Conservation (phyloP, 2,797 vertebrate species). For the Phoxinus dragarum region DNA sequence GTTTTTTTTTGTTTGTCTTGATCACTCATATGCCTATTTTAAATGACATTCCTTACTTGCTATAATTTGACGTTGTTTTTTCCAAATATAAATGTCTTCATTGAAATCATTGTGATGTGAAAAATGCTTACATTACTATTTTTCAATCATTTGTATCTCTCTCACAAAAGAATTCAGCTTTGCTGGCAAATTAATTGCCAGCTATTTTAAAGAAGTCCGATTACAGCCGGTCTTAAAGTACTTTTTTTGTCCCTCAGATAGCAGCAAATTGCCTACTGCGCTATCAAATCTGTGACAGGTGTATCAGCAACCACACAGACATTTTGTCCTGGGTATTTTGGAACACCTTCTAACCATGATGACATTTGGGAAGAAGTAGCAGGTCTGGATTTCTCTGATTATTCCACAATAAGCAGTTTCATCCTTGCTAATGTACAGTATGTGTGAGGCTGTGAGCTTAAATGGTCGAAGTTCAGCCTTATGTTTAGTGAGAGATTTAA, state of each 20-base stretch:
- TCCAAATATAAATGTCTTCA: slow-evolving; percentile 1
- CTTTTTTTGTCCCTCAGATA: slow-evolving; percentile 45
- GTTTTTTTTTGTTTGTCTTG: slow-evolving; percentile 1
- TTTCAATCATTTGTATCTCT: not conserved
- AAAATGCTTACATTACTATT: slow-evolving; percentile 25
- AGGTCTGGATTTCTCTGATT: slow-evolving; percentile 32
- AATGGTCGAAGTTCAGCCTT: slow-evolving; percentile 50
- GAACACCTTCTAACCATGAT: slow-evolving; percentile 24
- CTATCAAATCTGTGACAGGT: slow-evolving; percentile 29
- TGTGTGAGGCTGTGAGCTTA: slow-evolving; percentile 23
- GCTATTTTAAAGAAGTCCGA: slow-evolving; percentile 21
- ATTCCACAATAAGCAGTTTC: slow-evolving; percentile 44
- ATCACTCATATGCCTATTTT: slow-evolving; percentile 6
- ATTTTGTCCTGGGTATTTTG: slow-evolving; percentile 41
- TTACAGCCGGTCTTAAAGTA: not conserved
- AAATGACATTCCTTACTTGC: slow-evolving; percentile 17
- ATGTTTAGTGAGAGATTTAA: slow-evolving; percentile 49
- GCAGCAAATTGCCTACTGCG: not conserved
- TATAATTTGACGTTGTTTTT: slow-evolving; percentile 24
- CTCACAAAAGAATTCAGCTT: slow-evolving; percentile 21
- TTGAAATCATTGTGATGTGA: slow-evolving; percentile 3
- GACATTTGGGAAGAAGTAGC: not conserved
- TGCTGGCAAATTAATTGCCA: slow-evolving; percentile 36
- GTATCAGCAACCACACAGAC: slow-evolving; percentile 29
- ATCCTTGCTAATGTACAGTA: not conserved